Evolutionary conservation across 92 coral and sea anemone genomes (phyloP), one percentile per base, ranked within the genome.

Genomic region (Bergia puertoricense): DNA sequence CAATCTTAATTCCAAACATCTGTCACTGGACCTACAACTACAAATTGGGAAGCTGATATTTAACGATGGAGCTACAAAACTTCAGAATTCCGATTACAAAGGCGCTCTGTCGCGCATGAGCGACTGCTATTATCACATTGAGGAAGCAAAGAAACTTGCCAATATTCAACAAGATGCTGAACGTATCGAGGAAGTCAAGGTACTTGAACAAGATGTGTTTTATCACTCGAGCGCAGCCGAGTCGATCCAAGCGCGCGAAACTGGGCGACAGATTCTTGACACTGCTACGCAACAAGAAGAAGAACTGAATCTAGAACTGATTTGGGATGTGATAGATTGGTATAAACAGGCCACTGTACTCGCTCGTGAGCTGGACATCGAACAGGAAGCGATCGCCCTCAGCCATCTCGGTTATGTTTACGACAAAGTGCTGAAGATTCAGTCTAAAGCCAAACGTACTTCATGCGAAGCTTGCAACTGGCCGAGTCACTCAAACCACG

Each of bases 291-390:
- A 69, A 66, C 94, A 95, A 23, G 92, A 92, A 71, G 98, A 96
- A 62, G 91, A 91, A 62, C 89, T 94, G 8, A 90, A 96, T 86
- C 80, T 96, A 85, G 94, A 92, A 9, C 66, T 93, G 91, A 85
- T 94, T n/a, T 96, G 95, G 91, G 98, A 94, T 54, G 98, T 92
- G 51, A 92, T 96, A 18, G 98, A 96, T 83, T 94, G 98, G 97
- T 96, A 92, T 90, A 96, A 94, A 81, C 92, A 91, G 65, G 93
- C 98, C 13, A 90, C 92, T 22, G 90, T 96, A 16, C 88, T 96
- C 23, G 95, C 98, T 41, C 83, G 98, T 11, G 98, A 96, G 80
- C 69, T 93, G 37, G 98, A 96, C 36, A 86, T 96, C 30, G 96
- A 96, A 62, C 96, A 91, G 48, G 99, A 96, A 88, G 99, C 99